Percentiles rank a stretch among this genome's conserved stretches.
These are phyloP conservation scores for Bellardia bayeri DNA, from an alignment of 2,888 invertebrate genomes.

Conservation along the genomic window DNA sequence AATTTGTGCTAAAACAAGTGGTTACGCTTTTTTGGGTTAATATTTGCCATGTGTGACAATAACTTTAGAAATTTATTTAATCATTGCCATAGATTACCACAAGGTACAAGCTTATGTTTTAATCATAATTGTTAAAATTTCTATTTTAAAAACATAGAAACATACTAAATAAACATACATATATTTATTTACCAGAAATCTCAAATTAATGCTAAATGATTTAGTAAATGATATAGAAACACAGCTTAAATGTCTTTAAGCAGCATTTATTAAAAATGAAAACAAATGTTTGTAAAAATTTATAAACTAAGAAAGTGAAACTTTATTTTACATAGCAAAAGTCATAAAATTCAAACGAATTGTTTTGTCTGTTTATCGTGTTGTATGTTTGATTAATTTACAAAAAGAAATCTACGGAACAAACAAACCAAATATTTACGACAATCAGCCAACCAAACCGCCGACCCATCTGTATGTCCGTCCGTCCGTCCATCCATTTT, in stretches of 20 bases:
- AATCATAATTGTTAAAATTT: not conserved
- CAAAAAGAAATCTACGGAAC: constrained; percentile 55
- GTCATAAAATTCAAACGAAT: constrained; percentile 50
- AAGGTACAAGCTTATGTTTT: too few species aligned
- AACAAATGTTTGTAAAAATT: not conserved
- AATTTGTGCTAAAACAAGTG: too few species aligned
- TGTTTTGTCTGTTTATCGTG: not conserved
- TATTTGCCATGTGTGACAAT: too few species aligned
- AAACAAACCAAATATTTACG: constrained; percentile 1
- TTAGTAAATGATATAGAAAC: constrained; percentile 10
- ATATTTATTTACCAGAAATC: not conserved
- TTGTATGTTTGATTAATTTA: constrained; percentile 53
- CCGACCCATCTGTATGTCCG: not conserved
- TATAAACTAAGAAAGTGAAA: constrained; percentile 61
- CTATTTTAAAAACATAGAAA: not conserved
- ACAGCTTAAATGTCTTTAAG: not conserved
- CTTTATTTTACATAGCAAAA: constrained; percentile 35
- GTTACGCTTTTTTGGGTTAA: too few species aligned
- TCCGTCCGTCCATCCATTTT: too few species aligned
- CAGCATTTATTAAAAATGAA: not conserved
- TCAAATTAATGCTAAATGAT: constrained; percentile 11
- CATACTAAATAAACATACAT: too few species aligned
- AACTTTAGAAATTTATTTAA: too few species aligned
- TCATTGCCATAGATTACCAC: too few species aligned
- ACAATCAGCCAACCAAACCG: not conserved